Evolutionary conservation across 2,113 vertebrate genomes (phyloP).

Genomic region (Pica pica): DNA sequence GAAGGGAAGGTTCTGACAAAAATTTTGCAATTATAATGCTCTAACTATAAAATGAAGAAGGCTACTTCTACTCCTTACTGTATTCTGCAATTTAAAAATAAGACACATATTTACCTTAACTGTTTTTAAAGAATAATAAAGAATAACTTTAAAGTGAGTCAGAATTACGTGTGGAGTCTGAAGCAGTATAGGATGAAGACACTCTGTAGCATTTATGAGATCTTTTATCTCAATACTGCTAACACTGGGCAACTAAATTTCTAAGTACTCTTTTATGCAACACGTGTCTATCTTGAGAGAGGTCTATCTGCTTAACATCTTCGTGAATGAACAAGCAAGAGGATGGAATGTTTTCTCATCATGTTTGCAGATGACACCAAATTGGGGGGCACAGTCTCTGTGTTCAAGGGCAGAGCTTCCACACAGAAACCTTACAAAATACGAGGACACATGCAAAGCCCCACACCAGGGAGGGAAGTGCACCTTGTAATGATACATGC

Average conservation of each 20-base stretch:
- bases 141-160: not conserved
- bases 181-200: not conserved
- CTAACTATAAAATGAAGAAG: not conserved
- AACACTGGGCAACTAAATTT: not conserved
- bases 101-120: not conserved
- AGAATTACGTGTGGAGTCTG: not conserved
- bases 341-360: not conserved
- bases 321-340: not conserved
- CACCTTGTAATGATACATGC: not conserved
- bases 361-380: not conserved
- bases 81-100: not conserved
- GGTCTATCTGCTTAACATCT: not conserved
- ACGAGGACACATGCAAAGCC: not conserved
- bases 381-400: accelerated
- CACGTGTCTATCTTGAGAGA: accelerated
- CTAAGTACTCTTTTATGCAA: not conserved
- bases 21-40: not conserved
- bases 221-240: not conserved
- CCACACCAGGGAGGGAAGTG: accelerated
- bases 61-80: not conserved
- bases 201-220: not conserved
- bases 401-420: not conserved
- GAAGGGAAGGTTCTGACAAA: not conserved
- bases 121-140: not conserved
- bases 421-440: not conserved